Evolutionary conservation across 2,113 vertebrate genomes (phyloP).

Genomic region (Aix galericulata): DNA sequence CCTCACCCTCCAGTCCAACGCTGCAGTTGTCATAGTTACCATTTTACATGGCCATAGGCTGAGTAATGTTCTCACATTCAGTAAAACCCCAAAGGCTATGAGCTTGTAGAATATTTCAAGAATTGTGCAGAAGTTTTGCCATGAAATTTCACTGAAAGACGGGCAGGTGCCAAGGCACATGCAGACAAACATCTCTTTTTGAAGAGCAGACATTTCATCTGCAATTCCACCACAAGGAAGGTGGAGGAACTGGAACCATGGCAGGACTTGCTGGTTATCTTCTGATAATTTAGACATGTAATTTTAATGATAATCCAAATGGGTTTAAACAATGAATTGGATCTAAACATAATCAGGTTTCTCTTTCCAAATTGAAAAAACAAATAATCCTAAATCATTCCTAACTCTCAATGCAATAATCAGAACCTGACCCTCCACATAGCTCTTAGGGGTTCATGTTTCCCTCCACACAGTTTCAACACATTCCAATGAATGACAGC

Average conservation of each 20-base stretch:
- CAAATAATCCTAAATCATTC: not conserved
- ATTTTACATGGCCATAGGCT: not conserved
- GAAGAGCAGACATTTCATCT: not conserved
- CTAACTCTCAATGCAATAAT: not conserved
- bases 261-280: not conserved
- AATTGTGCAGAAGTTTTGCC: not conserved
- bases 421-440: not conserved
- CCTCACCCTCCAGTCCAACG: not conserved
- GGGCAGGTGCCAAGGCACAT: not conserved
- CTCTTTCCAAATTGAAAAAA: not conserved
- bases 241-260: not conserved
- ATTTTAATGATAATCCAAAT: not conserved
- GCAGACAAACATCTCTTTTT: not conserved
- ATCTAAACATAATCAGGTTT: not conserved
- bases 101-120: not conserved
- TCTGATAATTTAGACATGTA: not conserved
- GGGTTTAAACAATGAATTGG: not conserved
- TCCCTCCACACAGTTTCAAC: not conserved
- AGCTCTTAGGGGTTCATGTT: not conserved
- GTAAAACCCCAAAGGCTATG: not conserved
- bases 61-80: not conserved
- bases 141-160: not conserved
- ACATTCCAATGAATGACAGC: not conserved
- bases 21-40: slow-evolving; percentile 35
- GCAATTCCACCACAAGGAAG: not conserved